Percentiles rank a stretch among this genome's conserved stretches.
Evolutionary conservation across 2,113 vertebrate species (phyloP).

Genomic region (Neodontobutis hainanensis): DNA sequence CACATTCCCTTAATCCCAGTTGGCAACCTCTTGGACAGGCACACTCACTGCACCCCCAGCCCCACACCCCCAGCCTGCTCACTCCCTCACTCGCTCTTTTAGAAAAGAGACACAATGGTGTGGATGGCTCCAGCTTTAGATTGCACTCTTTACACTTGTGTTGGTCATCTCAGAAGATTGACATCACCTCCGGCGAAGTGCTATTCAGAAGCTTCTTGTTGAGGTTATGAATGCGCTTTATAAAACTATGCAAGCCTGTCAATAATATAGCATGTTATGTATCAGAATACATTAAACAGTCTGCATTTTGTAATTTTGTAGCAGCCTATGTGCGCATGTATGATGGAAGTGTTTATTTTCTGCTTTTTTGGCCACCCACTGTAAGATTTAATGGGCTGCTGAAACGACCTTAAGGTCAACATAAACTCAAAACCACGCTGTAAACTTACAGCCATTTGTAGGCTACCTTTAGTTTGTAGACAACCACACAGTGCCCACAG

Average conservation of each 20-base stretch:
- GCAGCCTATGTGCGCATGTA: neutral
- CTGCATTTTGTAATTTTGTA: neutral
- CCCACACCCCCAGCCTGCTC: neutral
- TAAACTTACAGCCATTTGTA: slow-evolving; percentile 4
- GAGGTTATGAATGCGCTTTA: slow-evolving; percentile 14
- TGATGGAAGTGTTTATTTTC: slow-evolving; percentile 13
- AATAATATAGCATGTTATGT: neutral
- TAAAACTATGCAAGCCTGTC: neutral
- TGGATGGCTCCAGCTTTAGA: slow-evolving; percentile 48
- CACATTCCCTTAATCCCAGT: slow-evolving; percentile 72
- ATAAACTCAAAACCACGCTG: neutral
- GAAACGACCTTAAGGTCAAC: slow-evolving; percentile 6
- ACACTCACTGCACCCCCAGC: slow-evolving; percentile 37
- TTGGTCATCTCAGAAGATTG: slow-evolving; percentile 43
- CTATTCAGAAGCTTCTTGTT: slow-evolving; percentile 8
- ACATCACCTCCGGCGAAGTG: slow-evolving; percentile 48
- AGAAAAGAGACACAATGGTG: slow-evolving; percentile 62
- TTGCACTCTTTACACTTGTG: slow-evolving; percentile 50
- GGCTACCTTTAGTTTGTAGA: slow-evolving; percentile 3
- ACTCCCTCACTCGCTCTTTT: slow-evolving; percentile 43
- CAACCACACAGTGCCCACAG: neutral
- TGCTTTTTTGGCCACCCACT: slow-evolving; percentile 1
- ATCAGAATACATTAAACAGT: neutral
- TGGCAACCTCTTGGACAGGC: slow-evolving; percentile 79
- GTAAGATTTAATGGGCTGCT: slow-evolving; percentile 7